Evolutionary conservation across 2,113 vertebrate genomes (phyloP).

Genomic region (Chionodraco myersi): DNA sequence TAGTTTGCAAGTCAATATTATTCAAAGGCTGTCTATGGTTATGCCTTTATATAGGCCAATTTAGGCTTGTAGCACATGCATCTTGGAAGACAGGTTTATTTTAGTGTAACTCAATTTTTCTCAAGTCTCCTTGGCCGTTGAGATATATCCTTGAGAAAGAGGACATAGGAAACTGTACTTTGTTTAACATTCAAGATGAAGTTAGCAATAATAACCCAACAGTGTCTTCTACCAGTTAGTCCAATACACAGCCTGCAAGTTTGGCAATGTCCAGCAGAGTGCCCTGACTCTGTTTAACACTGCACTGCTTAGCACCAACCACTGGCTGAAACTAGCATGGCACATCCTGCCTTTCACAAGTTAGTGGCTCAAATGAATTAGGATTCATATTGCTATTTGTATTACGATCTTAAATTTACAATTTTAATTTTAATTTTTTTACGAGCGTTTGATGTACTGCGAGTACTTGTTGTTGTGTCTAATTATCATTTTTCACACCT

Average conservation of each 20-base stretch:
- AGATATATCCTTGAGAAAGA: conserved; percentile 85
- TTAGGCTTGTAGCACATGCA: conserved; percentile 83
- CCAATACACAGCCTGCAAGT: conserved; percentile 48
- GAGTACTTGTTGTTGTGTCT: conserved; percentile 21
- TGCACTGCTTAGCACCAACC: conserved; percentile 12
- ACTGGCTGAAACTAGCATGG: conserved; percentile 9
- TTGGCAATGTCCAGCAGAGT: conserved; percentile 65
- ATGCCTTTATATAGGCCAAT: conserved; percentile 86
- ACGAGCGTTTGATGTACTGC: conserved; percentile 9
- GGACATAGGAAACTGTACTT: conserved; percentile 76
- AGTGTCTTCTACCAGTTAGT: neutral
- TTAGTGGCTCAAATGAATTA: neutral
- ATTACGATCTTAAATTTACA: neutral
- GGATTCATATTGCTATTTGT: neutral
- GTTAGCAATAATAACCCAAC: neutral
- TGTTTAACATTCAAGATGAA: conserved; percentile 75
- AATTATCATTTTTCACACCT: conserved; percentile 29
- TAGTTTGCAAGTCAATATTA: conserved; percentile 85
- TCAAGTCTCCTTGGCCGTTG: conserved; percentile 85
- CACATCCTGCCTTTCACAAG: neutral
- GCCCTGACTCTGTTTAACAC: conserved; percentile 55
- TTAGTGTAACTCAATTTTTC: conserved; percentile 86
- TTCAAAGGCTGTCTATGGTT: conserved; percentile 84
- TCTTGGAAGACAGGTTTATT: conserved; percentile 89
- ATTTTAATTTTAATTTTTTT: too few species aligned